A percentile compares a stretch with the other conserved stretches of the same genome.
phyloP scores from a whole-genome alignment of 2,797 vertebrate species.

The Darevskia mixta region DNA sequence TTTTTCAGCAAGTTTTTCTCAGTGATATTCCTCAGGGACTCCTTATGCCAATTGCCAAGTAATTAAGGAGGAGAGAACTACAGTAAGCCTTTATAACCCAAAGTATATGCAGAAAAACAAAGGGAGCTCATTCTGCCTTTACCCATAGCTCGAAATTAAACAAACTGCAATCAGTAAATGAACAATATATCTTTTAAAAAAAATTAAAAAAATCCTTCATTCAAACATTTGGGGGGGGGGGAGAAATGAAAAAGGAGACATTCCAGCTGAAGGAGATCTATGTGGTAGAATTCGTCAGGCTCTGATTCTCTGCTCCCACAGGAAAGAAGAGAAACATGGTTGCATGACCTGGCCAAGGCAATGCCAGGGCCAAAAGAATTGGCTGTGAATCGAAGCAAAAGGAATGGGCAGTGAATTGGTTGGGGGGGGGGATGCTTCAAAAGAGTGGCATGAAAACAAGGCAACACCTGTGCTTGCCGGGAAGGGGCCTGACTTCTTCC shows the following conservation, averaged over 20 bases:
- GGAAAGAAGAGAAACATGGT: background rate
- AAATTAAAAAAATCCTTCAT: background rate
- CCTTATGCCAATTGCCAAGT: conserved; percentile 40
- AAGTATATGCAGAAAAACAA: conserved; percentile 58
- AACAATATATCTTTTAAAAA: background rate
- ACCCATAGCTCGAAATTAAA: conserved; percentile 50
- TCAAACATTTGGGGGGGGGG: background rate
- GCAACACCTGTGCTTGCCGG: background rate
- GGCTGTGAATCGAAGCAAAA: background rate
- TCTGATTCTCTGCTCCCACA: background rate
- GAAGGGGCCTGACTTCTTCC: background rate
- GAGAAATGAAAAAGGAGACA: background rate
- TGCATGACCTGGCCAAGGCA: background rate
- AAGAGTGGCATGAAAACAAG: background rate
- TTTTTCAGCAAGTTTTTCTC: conserved; percentile 26
- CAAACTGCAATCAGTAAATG: background rate
- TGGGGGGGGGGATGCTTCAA: background rate
- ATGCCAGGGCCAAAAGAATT: background rate
- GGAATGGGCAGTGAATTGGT: background rate
- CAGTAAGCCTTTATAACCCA: conserved; percentile 42
- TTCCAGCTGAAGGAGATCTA: background rate
- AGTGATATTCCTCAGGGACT: conserved; percentile 38
- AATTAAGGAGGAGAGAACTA: conserved; percentile 8
- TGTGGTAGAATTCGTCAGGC: background rate
- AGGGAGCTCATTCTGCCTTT: conserved; percentile 13